phyloP scores from a whole-genome alignment of 2,113 vertebrate genomes.

The Gasterosteus nipponicus region DNA sequence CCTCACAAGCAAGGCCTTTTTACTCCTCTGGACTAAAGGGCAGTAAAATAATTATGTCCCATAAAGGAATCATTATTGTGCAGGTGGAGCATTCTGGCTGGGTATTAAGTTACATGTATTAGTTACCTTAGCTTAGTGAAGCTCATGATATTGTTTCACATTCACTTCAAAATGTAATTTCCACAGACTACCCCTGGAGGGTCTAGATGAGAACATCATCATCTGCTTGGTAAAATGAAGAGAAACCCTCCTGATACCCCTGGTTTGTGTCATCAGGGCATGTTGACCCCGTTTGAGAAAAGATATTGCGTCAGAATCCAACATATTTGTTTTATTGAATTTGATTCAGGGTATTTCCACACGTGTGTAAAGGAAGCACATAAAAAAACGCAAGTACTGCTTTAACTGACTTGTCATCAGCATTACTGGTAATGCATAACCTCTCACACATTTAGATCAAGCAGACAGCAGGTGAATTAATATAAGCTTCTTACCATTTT shows the following conservation, averaged over 20 bases:
- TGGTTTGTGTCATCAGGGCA: conserved; percentile 62
- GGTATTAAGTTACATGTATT: conserved; percentile 30
- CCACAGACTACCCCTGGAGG: conserved; percentile 6
- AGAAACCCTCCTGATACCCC: conserved; percentile 11
- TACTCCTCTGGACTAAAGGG: conserved; percentile 36
- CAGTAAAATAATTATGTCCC: conserved; percentile 50
- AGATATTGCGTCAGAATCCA: too few species aligned
- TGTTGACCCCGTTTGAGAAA: too few species aligned
- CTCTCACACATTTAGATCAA: too few species aligned
- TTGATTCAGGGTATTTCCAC: too few species aligned
- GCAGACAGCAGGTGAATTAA: too few species aligned
- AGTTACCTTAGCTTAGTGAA: conserved; percentile 30
- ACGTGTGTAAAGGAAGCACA: too few species aligned
- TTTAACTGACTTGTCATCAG: too few species aligned
- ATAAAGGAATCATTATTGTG: conserved; percentile 44
- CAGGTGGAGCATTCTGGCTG: conserved; percentile 17
- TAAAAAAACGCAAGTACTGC: too few species aligned
- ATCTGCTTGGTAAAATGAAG: conserved; percentile 22
- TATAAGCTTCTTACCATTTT: too few species aligned
- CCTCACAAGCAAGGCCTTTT: conserved; percentile 54
- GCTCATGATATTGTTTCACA: conserved; percentile 11
- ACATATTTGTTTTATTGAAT: too few species aligned
- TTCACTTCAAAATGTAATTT: conserved; percentile 18
- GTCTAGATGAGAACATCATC: conserved; percentile 18
- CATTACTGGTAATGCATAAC: too few species aligned